Evolutionary conservation across 1,140 invertebrate species (phyloP), one percentile per base, ranked within the genome.

Genomic region (Zaprionus tsacasi): DNA sequence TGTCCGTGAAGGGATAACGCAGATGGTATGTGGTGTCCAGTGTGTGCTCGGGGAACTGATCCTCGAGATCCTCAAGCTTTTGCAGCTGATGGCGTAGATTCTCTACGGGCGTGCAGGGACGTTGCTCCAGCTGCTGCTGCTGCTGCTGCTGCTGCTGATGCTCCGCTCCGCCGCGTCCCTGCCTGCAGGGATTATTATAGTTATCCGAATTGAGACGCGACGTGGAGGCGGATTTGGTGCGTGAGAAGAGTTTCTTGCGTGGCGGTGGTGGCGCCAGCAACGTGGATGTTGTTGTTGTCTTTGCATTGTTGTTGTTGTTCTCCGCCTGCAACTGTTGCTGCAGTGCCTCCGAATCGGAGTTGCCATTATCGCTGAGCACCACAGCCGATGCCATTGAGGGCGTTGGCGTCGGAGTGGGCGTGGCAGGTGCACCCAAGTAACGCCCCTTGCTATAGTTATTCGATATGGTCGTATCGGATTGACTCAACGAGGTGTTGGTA

Each of bases 31-130:
- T 95, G 30, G 96, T 96, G 77, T 96, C 96, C 4, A 93, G 79
- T 1, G 95, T 94, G 59, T 95, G 91, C 57, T 95, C 95, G 0
- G 96, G 95, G 79, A 96, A 95, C 85, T 96, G 96, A 91, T 96
- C 96, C 81, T 96, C 96, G 12, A 97, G 91, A 81, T 96, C 96
- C 80, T 97, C 96, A 7, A 97, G 92, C 82, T 96, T 96, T 55
- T 96, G 94, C 43, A 97, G 89, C 77, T 97, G 96, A 79, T 96
- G 95, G 1, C 96, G 93, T 12, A 97, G 93, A 72, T 96, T 96
- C 77, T 97, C 96, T 11, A 97, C 94, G 0, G 96, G 96, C 64
- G 96, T 96, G 90, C 95, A 93, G 72, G 94, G 93, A 64, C 94
- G 92, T 80, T 94, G 93, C 52, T 78, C 79, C 48, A 52, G 36